Base-by-base conservation (phyloP, 2,113 vertebrate species). In the Percopsis transmontana region DNA sequence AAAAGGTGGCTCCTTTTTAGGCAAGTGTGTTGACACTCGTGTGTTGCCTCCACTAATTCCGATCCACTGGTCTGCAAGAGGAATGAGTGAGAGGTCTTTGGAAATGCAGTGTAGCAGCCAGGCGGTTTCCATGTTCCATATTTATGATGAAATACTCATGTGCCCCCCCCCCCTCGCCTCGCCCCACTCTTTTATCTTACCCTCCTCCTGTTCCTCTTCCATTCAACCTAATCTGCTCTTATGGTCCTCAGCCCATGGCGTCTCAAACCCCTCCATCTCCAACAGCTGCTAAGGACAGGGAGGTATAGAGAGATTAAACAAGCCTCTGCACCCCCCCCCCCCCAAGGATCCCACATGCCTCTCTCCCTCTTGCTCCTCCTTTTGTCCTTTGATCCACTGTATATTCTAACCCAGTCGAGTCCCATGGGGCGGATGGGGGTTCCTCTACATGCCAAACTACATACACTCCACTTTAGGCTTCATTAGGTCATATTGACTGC, bases 201-300 rank as follows among this genome's bases (percentile, higher is more conserved):
- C 72, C 76, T 71, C 68, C 62, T 41, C 39, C 65, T 60, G 54
- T 44, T 40, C 33, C 23, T 72, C 52, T 73, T 58, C 78, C 72
- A 71, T 82, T 70, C 56, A 74, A 81, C 68, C 71, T 90, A 79
- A 92, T 88, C 87, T 82, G 81, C 72, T 88, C 41, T 84, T 83
- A 86, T 77, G 74, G 80, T 82, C 74, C 74, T 82, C 78, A 78
- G 84, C 82, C 78, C 47, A 1, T 81, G 85, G 82, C 57, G 61
- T 84, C 77, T 87, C 85, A 87, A 89, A 85, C 68, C 73, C 66
- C 76, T 79, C 67, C 53, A 58, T 84, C 84, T 81, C 70, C 72
- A 86, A 74, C 90, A 89, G 85, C 87, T 91, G 90, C 82, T 74
- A 81, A 88, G 76, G 70, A 84, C 82, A 83, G 79, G 66, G 80